Evolutionary conservation across 2,113 vertebrate genomes (phyloP).

Genomic region (Papio anubis): DNA sequence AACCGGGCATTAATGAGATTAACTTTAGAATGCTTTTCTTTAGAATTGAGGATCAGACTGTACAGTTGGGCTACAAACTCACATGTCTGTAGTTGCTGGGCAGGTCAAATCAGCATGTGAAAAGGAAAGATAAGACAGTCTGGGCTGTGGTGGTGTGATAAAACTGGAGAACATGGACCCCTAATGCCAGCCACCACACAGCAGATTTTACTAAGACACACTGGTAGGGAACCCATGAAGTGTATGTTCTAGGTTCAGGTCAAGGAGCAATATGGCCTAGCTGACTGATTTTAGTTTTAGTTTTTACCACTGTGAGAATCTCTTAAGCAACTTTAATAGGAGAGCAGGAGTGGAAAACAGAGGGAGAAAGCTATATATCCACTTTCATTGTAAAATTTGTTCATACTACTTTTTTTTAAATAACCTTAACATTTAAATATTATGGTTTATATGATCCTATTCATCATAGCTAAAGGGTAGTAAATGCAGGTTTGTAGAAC

Average conservation of each 20-base stretch:
- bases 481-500: not conserved
- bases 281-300: not conserved
- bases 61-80: not conserved
- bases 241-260: not conserved
- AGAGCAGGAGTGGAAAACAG: not conserved
- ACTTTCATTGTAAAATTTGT: not conserved
- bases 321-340: not conserved
- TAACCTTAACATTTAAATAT: not conserved
- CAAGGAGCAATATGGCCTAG: not conserved
- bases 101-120: not conserved
- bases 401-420: not conserved
- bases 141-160: not conserved
- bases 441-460: not conserved
- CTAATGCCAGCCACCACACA: not conserved
- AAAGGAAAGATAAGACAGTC: not conserved
- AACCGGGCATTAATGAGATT: not conserved
- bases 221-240: too few relatives aligned
- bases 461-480: not conserved
- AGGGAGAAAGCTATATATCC: not conserved
- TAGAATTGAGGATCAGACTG: not conserved
- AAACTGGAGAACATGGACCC: not conserved
- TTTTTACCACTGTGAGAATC: not conserved
- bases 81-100: not conserved
- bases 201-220: not conserved
- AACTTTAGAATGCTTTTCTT: constrained; percentile 20